A percentile compares a stretch with the other conserved stretches of the same genome.
phyloP scores from a whole-genome alignment of 2,888 invertebrate species.

The Ligdia adustata region DNA sequence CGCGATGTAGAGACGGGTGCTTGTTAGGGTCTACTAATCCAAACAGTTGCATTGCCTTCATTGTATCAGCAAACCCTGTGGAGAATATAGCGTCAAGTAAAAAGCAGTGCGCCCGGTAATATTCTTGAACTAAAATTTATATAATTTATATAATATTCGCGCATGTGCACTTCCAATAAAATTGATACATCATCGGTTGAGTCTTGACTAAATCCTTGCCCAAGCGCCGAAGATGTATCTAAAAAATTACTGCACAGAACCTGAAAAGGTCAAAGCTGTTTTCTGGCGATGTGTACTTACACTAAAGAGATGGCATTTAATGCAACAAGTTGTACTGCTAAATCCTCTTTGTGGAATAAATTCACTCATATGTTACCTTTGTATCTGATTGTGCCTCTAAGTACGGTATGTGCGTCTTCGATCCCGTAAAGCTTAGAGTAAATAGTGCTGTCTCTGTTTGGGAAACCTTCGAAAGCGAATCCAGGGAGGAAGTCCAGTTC shows the following conservation, averaged over 20 bases:
- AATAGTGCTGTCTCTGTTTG: conserved; percentile 97
- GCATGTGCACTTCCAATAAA: too few species aligned
- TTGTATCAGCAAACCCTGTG: conserved; percentile 93
- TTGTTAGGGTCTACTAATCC: conserved; percentile 94
- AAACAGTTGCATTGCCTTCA: conserved; percentile 93
- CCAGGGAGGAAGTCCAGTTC: conserved; percentile 96
- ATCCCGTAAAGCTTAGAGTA: conserved; percentile 96
- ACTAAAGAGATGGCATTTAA: too few species aligned
- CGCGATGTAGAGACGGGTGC: conserved; percentile 95
- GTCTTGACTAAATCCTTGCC: too few species aligned
- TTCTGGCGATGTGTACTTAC: too few species aligned
- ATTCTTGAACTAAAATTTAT: too few species aligned
- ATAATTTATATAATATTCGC: too few species aligned
- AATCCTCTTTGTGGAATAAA: not conserved
- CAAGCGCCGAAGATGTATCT: too few species aligned
- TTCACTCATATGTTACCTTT: conserved; percentile 73
- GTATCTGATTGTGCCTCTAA: conserved; percentile 97
- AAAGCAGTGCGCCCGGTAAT: too few species aligned
- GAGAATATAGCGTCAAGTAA: conserved; percentile 1
- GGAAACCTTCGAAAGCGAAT: conserved; percentile 97
- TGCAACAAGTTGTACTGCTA: too few species aligned
- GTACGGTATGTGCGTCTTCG: conserved; percentile 92
- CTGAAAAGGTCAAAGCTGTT: too few species aligned
- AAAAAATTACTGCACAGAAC: too few species aligned
- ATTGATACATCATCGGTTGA: too few species aligned